Percentiles rank a stretch among this genome's conserved stretches.
These are phyloP conservation scores for Diadophis punctatus DNA, from an alignment of 2,113 vertebrate genomes.

Conservation along the genomic window DNA sequence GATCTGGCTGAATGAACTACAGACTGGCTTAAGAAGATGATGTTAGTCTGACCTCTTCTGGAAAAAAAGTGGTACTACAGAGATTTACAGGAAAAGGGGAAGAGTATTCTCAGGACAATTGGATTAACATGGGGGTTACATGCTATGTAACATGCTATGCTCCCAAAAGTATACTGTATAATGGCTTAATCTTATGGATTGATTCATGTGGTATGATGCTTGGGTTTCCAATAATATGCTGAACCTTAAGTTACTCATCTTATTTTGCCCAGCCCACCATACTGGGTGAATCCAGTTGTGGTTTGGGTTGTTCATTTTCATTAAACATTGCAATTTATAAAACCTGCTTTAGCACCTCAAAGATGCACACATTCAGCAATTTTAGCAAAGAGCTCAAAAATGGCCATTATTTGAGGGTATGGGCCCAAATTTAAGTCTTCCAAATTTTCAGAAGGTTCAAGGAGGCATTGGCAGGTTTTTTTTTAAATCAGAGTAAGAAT, in stretches of 20 bases:
- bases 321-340: background rate
- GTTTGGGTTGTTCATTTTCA: background rate
- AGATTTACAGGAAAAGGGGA: background rate
- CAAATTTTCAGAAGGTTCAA: background rate
- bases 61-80: background rate
- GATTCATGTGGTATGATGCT: background rate
- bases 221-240: background rate
- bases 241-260: background rate
- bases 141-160: background rate
- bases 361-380: too few species aligned
- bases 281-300: background rate
- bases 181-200: background rate
- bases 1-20: background rate
- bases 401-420: background rate
- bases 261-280: background rate
- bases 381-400: background rate
- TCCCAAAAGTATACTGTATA: background rate
- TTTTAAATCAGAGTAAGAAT: background rate
- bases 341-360: background rate
- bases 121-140: background rate
- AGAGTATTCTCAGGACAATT: background rate
- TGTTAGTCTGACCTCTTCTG: conserved; percentile 6
- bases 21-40: background rate
- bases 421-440: background rate
- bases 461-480: background rate